These are phyloP conservation scores for Hermaeophaga mercurialis DNA, from an alignment of 2,888 invertebrate species.

Conservation along the genomic window DNA sequence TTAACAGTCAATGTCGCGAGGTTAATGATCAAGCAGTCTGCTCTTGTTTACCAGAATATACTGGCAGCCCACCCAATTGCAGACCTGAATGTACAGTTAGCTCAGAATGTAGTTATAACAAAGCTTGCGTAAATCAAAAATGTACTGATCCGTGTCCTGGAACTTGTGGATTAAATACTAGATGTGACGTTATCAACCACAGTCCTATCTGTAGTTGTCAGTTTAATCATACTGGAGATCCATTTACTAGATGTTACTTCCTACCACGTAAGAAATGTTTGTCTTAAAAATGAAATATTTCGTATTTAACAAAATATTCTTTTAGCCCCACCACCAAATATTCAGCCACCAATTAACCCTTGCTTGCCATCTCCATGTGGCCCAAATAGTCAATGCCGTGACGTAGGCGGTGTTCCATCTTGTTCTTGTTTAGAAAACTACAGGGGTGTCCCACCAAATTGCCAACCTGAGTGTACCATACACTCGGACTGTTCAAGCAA, in stretches of 20 bases:
- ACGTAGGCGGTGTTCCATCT: slow-evolving; percentile 64
- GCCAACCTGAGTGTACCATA: slow-evolving; percentile 69
- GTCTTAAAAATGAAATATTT: neutral
- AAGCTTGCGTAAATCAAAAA: slow-evolving; percentile 81
- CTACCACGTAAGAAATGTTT: slow-evolving; percentile 50
- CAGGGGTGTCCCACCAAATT: slow-evolving; percentile 72
- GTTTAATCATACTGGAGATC: slow-evolving; percentile 75
- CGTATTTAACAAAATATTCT: slow-evolving; percentile 9
- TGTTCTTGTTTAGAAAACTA: slow-evolving; percentile 70
- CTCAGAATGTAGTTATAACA: slow-evolving; percentile 77
- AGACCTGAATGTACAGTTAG: slow-evolving; percentile 84
- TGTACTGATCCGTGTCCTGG: slow-evolving; percentile 83
- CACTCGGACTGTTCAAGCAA: slow-evolving; percentile 75
- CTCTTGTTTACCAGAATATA: slow-evolving; percentile 73
- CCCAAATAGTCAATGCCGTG: slow-evolving; percentile 65
- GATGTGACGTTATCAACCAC: slow-evolving; percentile 80
- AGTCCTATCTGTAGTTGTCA: slow-evolving; percentile 83
- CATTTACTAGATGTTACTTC: slow-evolving; percentile 75
- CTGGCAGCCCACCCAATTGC: slow-evolving; percentile 79
- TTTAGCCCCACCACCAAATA: slow-evolving; percentile 43
- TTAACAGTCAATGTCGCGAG: slow-evolving; percentile 78
- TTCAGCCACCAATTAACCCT: slow-evolving; percentile 61
- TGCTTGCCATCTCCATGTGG: slow-evolving; percentile 83
- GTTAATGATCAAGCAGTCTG: slow-evolving; percentile 78
- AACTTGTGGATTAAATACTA: slow-evolving; percentile 78